Evolutionary conservation across 2,888 invertebrate genomes (phyloP), one percentile per base, ranked within the genome.

Genomic region (Cephus nigrinus): DNA sequence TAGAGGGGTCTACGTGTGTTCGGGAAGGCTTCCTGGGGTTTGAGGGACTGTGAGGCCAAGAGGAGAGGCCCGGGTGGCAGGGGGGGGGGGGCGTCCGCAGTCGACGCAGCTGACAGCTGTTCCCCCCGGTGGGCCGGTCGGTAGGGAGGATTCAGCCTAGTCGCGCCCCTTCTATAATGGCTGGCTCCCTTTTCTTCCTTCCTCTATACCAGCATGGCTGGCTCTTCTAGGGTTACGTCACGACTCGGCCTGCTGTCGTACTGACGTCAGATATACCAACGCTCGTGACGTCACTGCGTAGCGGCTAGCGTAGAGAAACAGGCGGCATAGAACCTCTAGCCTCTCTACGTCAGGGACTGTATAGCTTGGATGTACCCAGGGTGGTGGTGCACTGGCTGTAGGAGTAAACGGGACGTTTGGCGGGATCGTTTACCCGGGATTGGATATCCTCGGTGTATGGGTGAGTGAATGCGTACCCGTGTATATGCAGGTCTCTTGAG

Each of bases 161-260:
- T 91, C 91, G 91, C 91, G 91, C 91, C 91, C 91, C 91, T 91
- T 91, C 91, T 90, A 91, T 91, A 91, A 91, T 91, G 91, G 91
- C 92, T 91, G 55, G 55, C 55, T 55, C 55, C 90, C 92, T 90
- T 90, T 91, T 91, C 90, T 90, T 90, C 90, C 90, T 89, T 91
- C 89, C 91, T 90, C 90, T 89, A 88, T 88, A 90, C 75, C 91
- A 90, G 90, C 86, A 91, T 91, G 91, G 91, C 90, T 91, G 90
- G 89, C 88, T 81, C 77, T 77, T 78, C 80, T 75, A 80, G 77
- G 77, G 80, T 83, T 82, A 83, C 83, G 82, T 84, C 84, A 83
- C 82, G 81, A 74, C 76, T 75, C 75, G 75, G 34, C 32, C n/a
- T 35, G 12, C 68, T 23, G 68, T 40, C 15, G 30, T 69, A n/a